Base-by-base conservation (phyloP, 2,797 vertebrate genomes). In the Prunella strophiata region DNA sequence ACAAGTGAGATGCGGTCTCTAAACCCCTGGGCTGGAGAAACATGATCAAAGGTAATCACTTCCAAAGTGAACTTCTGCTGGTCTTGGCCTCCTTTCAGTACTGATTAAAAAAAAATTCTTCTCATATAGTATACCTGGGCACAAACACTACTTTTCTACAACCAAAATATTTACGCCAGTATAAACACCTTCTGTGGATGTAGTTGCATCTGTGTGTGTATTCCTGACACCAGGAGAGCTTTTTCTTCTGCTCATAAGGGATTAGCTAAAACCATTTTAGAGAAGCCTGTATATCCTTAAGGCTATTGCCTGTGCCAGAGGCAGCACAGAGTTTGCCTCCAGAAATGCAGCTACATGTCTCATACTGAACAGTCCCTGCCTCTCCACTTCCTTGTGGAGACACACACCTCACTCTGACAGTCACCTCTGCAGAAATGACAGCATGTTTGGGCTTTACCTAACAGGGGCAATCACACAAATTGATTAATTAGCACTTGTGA, bases 401-500 rank as follows among this genome's bases (percentile, higher is more conserved):
- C 29, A 34, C 43, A 34, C 45, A 58, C 61, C 76, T 83, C 10
- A 0, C 38, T 45, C 58, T 38, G 43, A 86, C 45, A 61, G 4
- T 32, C 36, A 78, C n/a, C 63, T 76, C 89, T 83, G 51, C 19
- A 88, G 76, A 93, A 91, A 76, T 14, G 13, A 81, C 52, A 86
- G 40, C 40, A 9, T 7, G 2, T 78, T 72, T 65, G 34, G 34
- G 40, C 91, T n/a, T 89, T 79, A 57, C 70, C 14, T 16, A 93
- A 89, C 40, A 78, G 36, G 29, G 36, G 34, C 71, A 82, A 76
- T 34, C 59, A 22, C 3, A 7, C 71, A 48, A 84, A 85, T 65
- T 65, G 74, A 90, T 82, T 95, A 90, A 96, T 91, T 91, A 87
- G 43, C 85, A 67, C 85, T 91, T 90, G 67, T 68, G 73, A 93